Conservation (phyloP, 2,888 invertebrate genomes). For the Lasioglossum lativentre region DNA sequence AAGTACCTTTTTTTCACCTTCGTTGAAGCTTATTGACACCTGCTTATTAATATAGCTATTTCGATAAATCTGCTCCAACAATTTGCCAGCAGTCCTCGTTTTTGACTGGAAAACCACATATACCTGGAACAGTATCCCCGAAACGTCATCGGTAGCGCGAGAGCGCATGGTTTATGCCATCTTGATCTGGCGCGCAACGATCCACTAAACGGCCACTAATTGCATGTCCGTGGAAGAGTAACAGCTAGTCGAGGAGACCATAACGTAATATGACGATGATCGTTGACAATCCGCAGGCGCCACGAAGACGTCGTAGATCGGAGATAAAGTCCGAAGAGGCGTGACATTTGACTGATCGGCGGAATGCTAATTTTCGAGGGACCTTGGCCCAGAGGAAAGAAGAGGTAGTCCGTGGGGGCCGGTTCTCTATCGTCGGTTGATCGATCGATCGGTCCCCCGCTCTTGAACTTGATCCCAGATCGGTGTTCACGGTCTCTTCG, state of each 20-base stretch:
- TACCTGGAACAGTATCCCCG: background rate
- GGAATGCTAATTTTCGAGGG: constrained; percentile 61
- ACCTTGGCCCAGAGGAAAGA: constrained; percentile 68
- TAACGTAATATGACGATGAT: constrained; percentile 14
- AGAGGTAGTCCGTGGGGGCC: background rate
- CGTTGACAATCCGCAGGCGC: constrained; percentile 5
- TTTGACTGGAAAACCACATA: background rate
- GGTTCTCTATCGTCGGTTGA: constrained; percentile 17
- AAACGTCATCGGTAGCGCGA: constrained; percentile 10
- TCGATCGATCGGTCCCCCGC: constrained; percentile 37
- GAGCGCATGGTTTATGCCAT: constrained; percentile 28
- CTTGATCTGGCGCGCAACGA: background rate
- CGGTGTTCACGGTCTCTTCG: background rate
- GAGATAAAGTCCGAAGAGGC: constrained; percentile 11
- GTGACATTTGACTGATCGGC: background rate
- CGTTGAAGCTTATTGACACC: too few relatives aligned
- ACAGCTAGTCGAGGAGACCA: background rate
- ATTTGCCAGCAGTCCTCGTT: background rate
- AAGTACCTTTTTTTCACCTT: too few relatives aligned
- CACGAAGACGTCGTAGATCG: constrained; percentile 26
- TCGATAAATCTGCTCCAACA: background rate
- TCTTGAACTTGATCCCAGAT: constrained; percentile 70
- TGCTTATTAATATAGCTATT: too few relatives aligned
- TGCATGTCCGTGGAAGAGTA: background rate
- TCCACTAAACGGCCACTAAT: constrained; percentile 46